These are phyloP conservation scores for Chiroxiphia lanceolata DNA, from an alignment of 2,797 vertebrate species.

Conservation along the genomic window DNA sequence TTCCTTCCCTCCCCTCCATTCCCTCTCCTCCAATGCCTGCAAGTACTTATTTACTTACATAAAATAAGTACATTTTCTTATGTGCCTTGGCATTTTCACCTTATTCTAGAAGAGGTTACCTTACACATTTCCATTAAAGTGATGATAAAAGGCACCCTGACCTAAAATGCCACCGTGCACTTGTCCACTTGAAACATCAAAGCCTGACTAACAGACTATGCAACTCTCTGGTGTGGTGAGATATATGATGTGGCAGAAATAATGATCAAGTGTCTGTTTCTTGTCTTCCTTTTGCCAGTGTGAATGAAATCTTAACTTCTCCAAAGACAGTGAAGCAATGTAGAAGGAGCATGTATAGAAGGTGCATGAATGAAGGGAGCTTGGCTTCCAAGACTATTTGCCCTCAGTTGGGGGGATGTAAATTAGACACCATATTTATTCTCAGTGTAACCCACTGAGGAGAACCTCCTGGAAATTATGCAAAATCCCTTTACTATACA, in stretches of 20 bases:
- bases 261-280: slow-evolving; percentile 27
- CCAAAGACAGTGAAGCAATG: not conserved
- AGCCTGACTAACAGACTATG: not conserved
- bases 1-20: not conserved
- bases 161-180: not conserved
- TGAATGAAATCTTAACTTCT: slow-evolving; percentile 24
- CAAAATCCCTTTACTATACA: not conserved
- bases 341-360: not conserved
- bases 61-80: not conserved
- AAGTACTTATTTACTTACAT: not conserved
- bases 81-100: not conserved
- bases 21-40: not conserved
- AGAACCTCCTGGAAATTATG: not conserved
- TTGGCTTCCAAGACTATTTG: not conserved
- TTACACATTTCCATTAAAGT: not conserved
- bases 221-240: not conserved
- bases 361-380: not conserved
- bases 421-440: not conserved
- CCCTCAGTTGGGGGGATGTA: not conserved
- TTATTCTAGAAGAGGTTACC: not conserved
- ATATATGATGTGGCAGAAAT: slow-evolving; percentile 13
- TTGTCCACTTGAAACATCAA: slow-evolving; percentile 40
- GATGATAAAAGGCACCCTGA: slow-evolving; percentile 4
- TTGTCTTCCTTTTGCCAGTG: not conserved
- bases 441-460: not conserved